Evolutionary conservation across 2,113 vertebrate species (phyloP).

Genomic region (Pelecanoides urinatrix): DNA sequence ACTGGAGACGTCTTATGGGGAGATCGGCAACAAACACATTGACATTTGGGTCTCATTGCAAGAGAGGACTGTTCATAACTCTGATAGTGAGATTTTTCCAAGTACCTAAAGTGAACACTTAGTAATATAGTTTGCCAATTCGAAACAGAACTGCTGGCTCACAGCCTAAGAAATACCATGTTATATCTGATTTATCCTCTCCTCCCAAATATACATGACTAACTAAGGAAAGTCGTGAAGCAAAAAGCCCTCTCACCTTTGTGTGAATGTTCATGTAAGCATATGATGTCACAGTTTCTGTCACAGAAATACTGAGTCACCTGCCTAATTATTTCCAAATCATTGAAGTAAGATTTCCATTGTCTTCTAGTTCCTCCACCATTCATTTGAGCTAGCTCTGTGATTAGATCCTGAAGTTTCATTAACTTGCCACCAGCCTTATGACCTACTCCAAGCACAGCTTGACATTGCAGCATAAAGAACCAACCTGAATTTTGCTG

Average conservation of each 20-base stretch:
- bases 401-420: background rate
- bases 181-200: background rate
- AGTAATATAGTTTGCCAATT: background rate
- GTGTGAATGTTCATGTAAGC: background rate
- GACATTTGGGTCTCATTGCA: background rate
- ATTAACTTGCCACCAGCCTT: background rate
- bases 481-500: background rate
- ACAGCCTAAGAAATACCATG: background rate
- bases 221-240: background rate
- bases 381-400: background rate
- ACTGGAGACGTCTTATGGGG: background rate
- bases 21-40: accelerated
- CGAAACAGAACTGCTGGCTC: background rate
- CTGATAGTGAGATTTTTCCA: background rate
- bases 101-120: background rate
- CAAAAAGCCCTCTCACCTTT: background rate
- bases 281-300: background rate
- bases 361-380: background rate
- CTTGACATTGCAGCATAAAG: background rate
- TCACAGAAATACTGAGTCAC: background rate
- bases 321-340: background rate
- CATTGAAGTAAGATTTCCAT: background rate
- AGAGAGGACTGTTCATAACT: background rate
- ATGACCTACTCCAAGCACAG: background rate
- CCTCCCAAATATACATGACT: background rate